Evolutionary conservation across 2,888 invertebrate genomes (phyloP).

Genomic region (Napeogenes sylphis): DNA sequence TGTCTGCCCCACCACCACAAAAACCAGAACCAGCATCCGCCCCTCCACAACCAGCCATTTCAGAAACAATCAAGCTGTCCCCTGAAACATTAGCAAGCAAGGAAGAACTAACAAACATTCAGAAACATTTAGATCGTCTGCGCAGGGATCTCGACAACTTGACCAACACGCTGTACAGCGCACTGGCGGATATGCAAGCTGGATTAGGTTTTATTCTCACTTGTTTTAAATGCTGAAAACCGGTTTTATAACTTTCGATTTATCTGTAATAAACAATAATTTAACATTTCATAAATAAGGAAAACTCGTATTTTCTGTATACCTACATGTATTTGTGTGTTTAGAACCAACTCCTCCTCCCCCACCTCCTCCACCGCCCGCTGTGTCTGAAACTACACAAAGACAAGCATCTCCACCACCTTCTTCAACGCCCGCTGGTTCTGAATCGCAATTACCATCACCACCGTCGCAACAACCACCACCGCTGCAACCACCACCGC

Average conservation of each 20-base stretch:
- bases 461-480: too few relatives aligned
- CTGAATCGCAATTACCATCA: too few relatives aligned
- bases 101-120: slow-evolving; percentile 37
- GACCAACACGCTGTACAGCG: slow-evolving; percentile 38
- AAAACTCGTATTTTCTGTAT: too few relatives aligned
- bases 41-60: slow-evolving; percentile 14
- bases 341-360: slow-evolving; percentile 15
- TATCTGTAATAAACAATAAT: too few relatives aligned
- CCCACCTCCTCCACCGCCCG: slow-evolving; percentile 11
- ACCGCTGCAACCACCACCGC: too few relatives aligned
- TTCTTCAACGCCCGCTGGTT: too few relatives aligned
- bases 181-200: slow-evolving; percentile 38
- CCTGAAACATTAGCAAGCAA: slow-evolving; percentile 19
- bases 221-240: not conserved
- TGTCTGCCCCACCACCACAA: not conserved
- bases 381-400: not conserved
- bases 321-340: too few relatives aligned
- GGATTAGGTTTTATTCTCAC: slow-evolving; percentile 27
- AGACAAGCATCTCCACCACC: too few relatives aligned
- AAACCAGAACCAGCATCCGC: slow-evolving; percentile 2
- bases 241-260: not conserved
- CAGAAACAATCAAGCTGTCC: not conserved
- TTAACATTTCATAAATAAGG: too few relatives aligned
- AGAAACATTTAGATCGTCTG: slow-evolving; percentile 36
- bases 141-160: slow-evolving; percentile 45